phyloP scores from a whole-genome alignment of 2,888 invertebrate genomes.

The Stenodema calcarata region DNA sequence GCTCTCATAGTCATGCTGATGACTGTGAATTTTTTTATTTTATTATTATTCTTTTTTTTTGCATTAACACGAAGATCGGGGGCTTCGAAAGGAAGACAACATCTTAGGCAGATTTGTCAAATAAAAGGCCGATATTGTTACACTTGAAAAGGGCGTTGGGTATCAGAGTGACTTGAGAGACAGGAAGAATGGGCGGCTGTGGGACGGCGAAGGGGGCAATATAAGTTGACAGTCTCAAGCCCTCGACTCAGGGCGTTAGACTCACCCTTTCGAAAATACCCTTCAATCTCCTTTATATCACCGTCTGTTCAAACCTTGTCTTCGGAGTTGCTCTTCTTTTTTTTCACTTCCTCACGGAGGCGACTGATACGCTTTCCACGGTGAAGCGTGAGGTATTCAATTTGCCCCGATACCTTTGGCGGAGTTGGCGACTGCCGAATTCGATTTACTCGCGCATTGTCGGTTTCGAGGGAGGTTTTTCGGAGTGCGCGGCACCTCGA shows the following conservation, averaged over 20 bases:
- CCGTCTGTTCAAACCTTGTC: constrained; percentile 24
- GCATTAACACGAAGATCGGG: too few relatives aligned
- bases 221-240: constrained; percentile 27
- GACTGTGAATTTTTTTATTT: too few relatives aligned
- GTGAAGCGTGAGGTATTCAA: neutral
- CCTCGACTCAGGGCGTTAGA: neutral
- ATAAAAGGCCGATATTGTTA: neutral
- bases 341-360: neutral
- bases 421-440: neutral
- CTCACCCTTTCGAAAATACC: constrained; percentile 7
- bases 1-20: too few relatives aligned
- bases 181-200: neutral
- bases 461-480: neutral
- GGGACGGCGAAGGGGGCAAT: constrained; percentile 19
- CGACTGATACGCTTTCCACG: neutral
- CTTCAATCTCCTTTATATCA: constrained; percentile 29
- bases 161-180: neutral
- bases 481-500: too few relatives aligned
- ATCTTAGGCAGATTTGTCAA: neutral
- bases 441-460: neutral
- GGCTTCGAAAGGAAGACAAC: neutral
- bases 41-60: too few relatives aligned
- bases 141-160: neutral
- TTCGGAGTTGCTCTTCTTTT: neutral
- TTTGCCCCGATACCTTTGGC: neutral